Evolutionary conservation across 2,113 vertebrate genomes (phyloP).

Genomic region (Mionectes macconnelli): DNA sequence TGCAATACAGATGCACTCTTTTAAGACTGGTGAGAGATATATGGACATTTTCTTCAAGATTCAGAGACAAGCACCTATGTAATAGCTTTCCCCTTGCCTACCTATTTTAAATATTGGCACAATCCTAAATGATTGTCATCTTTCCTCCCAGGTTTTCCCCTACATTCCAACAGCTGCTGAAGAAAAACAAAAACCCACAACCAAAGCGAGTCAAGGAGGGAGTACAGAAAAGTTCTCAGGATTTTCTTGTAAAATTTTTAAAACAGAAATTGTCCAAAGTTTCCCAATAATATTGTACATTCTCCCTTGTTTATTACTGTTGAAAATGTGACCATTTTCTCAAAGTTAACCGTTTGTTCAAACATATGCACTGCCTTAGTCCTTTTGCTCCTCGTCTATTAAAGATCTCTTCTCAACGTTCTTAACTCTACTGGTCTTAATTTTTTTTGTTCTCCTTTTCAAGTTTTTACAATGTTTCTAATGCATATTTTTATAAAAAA

Average conservation of each 20-base stretch:
- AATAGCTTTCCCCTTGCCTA: constrained; percentile 15
- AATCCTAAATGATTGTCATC: not conserved
- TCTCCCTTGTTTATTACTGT: not conserved
- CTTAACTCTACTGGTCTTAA: not conserved
- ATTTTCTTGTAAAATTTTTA: not conserved
- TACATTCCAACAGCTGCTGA: not conserved
- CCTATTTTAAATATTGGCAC: not conserved
- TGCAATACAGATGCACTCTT: not conserved
- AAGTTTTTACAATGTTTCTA: not conserved
- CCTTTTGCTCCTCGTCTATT: not conserved
- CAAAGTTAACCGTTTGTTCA: not conserved
- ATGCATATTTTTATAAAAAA: not conserved
- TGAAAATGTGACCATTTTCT: not conserved
- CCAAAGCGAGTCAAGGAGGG: not conserved
- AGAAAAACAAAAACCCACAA: not conserved
- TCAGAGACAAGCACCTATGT: not conserved
- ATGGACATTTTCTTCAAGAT: not conserved
- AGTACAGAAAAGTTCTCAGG: not conserved
- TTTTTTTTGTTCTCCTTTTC: not conserved
- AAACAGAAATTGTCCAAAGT: not conserved
- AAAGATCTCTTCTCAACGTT: not conserved
- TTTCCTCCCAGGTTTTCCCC: not conserved
- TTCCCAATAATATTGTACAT: not conserved
- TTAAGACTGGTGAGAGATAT: not conserved
- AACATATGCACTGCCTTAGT: not conserved